Conservation (phyloP, 1,140 invertebrate species). For the Leptoteleia sp. region DNA sequence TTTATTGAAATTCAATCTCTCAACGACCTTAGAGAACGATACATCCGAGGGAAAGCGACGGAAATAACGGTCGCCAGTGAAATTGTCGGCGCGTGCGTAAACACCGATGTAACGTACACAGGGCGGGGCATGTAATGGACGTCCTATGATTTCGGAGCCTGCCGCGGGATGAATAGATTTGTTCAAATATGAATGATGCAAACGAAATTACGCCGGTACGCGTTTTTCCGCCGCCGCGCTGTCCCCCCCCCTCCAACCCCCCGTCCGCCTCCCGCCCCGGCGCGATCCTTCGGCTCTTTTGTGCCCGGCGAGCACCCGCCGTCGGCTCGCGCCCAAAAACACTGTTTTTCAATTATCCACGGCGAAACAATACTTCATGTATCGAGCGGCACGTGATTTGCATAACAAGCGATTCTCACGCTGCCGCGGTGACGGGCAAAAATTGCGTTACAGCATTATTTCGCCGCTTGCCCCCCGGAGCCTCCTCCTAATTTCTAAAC, state of each 20-base stretch:
- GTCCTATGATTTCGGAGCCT: conserved; percentile 55
- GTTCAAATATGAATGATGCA: conserved; percentile 27
- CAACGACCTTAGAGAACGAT: conserved; percentile 41
- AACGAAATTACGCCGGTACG: conserved; percentile 10
- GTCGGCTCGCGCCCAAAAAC: conserved; percentile 25
- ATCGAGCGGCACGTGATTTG: conserved; percentile 34
- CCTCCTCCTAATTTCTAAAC: conserved; percentile 1
- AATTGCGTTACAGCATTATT: conserved; percentile 18
- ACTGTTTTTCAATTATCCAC: conserved; percentile 46
- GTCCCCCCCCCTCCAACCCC: too few species aligned
- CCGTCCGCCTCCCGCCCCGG: background rate
- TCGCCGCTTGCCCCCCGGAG: background rate
- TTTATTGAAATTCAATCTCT: conserved; percentile 64
- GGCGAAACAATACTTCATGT: conserved; percentile 16
- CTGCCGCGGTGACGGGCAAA: background rate
- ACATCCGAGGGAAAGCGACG: conserved; percentile 42
- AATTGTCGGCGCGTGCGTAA: conserved; percentile 63
- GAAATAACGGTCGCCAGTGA: conserved; percentile 44
- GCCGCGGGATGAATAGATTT: conserved; percentile 38
- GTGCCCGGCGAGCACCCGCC: conserved; percentile 5
- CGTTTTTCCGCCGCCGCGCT: conserved; percentile 4
- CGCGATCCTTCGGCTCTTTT: conserved; percentile 24
- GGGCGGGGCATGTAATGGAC: conserved; percentile 64
- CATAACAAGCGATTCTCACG: conserved; percentile 33
- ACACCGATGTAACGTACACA: conserved; percentile 59